Evolutionary conservation across 2,797 vertebrate genomes (phyloP), one percentile per base, ranked within the genome.

Genomic region (Lepilemur septentrionalis): DNA sequence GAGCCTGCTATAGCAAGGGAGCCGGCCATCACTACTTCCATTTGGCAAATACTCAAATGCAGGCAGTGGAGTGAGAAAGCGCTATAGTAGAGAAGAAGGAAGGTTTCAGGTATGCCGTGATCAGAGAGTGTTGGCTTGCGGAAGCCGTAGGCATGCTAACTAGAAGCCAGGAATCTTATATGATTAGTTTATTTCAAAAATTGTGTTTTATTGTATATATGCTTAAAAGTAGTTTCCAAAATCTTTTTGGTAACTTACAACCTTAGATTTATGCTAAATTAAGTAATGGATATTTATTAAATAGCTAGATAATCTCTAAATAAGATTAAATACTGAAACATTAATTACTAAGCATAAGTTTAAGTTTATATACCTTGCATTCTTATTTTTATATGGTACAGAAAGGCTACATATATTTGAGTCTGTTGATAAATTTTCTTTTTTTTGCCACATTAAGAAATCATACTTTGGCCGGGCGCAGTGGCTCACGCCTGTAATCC

Each of bases 281-380:
- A 91, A 91, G n/a, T 73, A 75, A 67, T n/a, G 73, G 46, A 41
- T 57, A 48, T 55, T 63, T 8, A 61, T 65, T 69, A 94, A 85
- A 75, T 75, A 88, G 69, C 50, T 89, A 94, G 67, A 59, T 81
- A 22, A 61, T 85, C 25, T 85, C 65, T 75, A 79, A 93, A 18
- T 88, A 52, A 76, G 6, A 76, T 70, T 70, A 93, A 93, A 30
- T 83, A 89, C 5, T 89, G 22, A 94, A 83, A 78, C n/a, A 91
- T 88, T 65, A 61, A 93, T 85, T 69, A 41, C 43, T 63, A 75
- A 83, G 23, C 46, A 52, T 80, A 89, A 91, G 91, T 65, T 67
- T 59, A 63, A 35, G 32, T 84, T 89, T 55, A 57, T 18, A 28
- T 84, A 43, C 15, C 67, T 85, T 73, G 30, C 8, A 46, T 41